A percentile compares a stretch with the other conserved stretches of the same genome.
Conservation (phyloP, 2,888 invertebrate genomes). For the Pegoplata infirma region DNA sequence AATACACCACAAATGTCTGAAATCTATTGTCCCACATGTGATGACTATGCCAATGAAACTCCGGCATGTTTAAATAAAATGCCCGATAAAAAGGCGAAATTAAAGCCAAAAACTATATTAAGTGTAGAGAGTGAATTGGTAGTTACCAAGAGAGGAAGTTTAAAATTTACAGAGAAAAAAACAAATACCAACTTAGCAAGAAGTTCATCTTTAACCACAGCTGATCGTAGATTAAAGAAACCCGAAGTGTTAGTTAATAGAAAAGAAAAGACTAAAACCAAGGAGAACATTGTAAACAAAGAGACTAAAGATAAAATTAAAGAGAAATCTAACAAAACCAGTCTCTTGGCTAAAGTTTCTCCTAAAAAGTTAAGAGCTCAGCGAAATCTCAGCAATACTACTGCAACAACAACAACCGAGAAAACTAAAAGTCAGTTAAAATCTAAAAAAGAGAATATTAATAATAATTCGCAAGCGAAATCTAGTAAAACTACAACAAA, state of each 20-base stretch:
- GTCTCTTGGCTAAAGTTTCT: conserved; percentile 70
- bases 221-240: conserved; percentile 65
- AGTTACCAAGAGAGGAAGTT: conserved; percentile 68
- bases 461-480: conserved; percentile 55
- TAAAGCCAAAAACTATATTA: conserved; percentile 74
- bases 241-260: conserved; percentile 55
- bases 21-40: conserved; percentile 80
- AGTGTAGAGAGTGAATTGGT: conserved; percentile 77
- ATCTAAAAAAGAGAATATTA: conserved; percentile 61
- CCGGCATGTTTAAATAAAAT: conserved; percentile 80
- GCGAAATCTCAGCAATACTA: conserved; percentile 37
- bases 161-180: conserved; percentile 65
- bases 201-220: conserved; percentile 69
- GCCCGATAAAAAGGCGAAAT: conserved; percentile 73
- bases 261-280: conserved; percentile 56
- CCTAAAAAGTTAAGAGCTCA: conserved; percentile 68
- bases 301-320: conserved; percentile 62
- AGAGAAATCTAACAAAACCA: conserved; percentile 68
- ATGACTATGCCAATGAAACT: conserved; percentile 75
- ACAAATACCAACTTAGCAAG: conserved; percentile 67
- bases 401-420: conserved; percentile 42
- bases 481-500: conserved; percentile 14
- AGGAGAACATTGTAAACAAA: conserved; percentile 35
- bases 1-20: conserved; percentile 80
- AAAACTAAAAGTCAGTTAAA: conserved; percentile 64